Evolutionary conservation across 2,797 vertebrate genomes (phyloP), one percentile per base, ranked within the genome.

Genomic region (Salmo trutta): DNA sequence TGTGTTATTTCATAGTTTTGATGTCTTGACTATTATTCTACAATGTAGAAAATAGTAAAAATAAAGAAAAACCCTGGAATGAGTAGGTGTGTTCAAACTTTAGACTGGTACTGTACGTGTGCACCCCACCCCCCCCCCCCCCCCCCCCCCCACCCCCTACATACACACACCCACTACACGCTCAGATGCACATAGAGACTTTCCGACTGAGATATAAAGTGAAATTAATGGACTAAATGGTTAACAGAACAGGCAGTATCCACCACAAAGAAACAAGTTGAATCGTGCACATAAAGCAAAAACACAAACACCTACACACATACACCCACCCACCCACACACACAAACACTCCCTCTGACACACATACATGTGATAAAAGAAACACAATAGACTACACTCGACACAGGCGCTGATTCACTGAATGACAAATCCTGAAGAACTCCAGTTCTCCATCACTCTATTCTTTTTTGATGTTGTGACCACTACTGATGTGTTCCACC

Each of bases 281-380:
- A 36, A 21, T 29, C 75, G 47, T 4, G 52, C 68, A 41, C 14
- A 59, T 29, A 71, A 62, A 62, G 59, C n/a, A 71, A 54, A 52
- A 56, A 65, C 59, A 74, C 24, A 41, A 41, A 41, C 41, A 41
- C 41, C 67, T 68, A 0, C 73, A 7, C 77, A 78, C 72, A 78
- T 69, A 72, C 81, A 75, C 6, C 19, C 19, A 72, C 36, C 64
- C 7, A 62, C 15, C 14, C 75, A 64, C 33, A 6, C 33, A 36
- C 33, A 36, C 33, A 36, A 6, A 36, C 75, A 62, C 31, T 24
- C 3, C n/a, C 54, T 70, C 29, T 19, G 17, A 65, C 41, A 33
- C 51, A 68, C 47, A 47, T 8, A 67, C 14, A 36, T 36, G 33
- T 36, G 33, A 36, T 36, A n/a, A n/a, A 59, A 8, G 1, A 59